Percentiles rank a stretch among this genome's conserved stretches.
Conservation (phyloP, 2,113 vertebrate genomes). For the Nicator chloris region DNA sequence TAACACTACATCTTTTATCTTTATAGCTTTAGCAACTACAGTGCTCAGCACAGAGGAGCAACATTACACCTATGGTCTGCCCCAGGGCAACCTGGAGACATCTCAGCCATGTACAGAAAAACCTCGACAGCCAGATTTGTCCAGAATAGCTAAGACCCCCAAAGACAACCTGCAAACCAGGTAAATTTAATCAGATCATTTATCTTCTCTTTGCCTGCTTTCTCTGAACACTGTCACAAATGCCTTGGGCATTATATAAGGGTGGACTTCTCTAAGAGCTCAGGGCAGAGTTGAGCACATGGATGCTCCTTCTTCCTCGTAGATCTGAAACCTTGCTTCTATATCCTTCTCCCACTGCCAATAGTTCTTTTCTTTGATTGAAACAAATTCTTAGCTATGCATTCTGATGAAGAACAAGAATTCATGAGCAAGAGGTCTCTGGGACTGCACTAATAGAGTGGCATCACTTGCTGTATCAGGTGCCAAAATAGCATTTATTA, state of each 20-base stretch:
- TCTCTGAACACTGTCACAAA: not conserved
- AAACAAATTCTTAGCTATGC: not conserved
- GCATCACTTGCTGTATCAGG: not conserved
- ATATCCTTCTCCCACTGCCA: not conserved
- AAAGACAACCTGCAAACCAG: not conserved
- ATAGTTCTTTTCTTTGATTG: not conserved
- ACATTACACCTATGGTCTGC: not conserved
- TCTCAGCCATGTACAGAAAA: not conserved
- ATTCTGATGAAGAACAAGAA: not conserved
- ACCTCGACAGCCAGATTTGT: not conserved
- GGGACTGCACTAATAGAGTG: accelerated
- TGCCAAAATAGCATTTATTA: slow-evolving; percentile 6
- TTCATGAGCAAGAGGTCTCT: not conserved
- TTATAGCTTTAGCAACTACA: not conserved
- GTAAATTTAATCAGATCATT: not conserved
- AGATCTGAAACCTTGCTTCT: not conserved
- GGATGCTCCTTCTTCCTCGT: not conserved
- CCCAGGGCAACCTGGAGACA: not conserved
- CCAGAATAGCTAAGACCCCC: not conserved
- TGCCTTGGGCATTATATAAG: not conserved
- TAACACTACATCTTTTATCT: not conserved
- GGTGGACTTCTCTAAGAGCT: accelerated
- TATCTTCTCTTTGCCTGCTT: not conserved
- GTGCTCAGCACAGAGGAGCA: not conserved
- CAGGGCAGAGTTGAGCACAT: not conserved